phyloP scores from a whole-genome alignment of 2,888 invertebrate genomes.

The Linhomoeus sp. region DNA sequence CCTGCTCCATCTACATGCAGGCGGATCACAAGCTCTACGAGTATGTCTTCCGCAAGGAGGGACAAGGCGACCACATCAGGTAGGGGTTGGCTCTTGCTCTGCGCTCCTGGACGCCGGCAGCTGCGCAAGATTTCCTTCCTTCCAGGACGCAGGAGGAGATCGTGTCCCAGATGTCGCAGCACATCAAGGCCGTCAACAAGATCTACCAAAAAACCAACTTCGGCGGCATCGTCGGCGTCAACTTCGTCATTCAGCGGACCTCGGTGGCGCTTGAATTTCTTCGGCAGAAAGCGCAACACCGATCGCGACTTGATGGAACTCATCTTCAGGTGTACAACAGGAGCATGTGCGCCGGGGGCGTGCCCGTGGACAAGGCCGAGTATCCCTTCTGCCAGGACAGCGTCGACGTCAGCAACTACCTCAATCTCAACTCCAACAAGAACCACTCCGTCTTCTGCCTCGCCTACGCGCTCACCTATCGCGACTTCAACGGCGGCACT shows the following conservation, averaged over 20 bases:
- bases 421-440: constrained; percentile 84
- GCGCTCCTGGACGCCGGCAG: neutral
- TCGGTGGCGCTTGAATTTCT: no score
- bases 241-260: constrained; percentile 79
- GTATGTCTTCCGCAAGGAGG: constrained; percentile 51
- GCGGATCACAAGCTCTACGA: constrained; percentile 95
- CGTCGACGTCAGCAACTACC: constrained; percentile 94
- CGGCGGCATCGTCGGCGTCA: constrained; percentile 82
- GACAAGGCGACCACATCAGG: constrained; percentile 14
- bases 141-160: constrained; percentile 77
- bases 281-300: no score
- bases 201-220: constrained; percentile 87
- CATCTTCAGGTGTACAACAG: constrained; percentile 65
- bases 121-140: neutral
- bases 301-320: neutral
- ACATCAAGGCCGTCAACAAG: constrained; percentile 92
- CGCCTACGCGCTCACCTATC: constrained; percentile 96
- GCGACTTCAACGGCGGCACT: constrained; percentile 94
- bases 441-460: constrained; percentile 96
- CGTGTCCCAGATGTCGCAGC: constrained; percentile 83
- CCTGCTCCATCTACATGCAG: constrained; percentile 56
- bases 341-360: constrained; percentile 46
- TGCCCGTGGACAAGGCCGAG: neutral
- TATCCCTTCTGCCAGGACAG: constrained; percentile 66
- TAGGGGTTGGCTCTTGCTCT: neutral